Evolutionary conservation across 2,113 vertebrate species (phyloP).

Genomic region (Amazona guildingii): DNA sequence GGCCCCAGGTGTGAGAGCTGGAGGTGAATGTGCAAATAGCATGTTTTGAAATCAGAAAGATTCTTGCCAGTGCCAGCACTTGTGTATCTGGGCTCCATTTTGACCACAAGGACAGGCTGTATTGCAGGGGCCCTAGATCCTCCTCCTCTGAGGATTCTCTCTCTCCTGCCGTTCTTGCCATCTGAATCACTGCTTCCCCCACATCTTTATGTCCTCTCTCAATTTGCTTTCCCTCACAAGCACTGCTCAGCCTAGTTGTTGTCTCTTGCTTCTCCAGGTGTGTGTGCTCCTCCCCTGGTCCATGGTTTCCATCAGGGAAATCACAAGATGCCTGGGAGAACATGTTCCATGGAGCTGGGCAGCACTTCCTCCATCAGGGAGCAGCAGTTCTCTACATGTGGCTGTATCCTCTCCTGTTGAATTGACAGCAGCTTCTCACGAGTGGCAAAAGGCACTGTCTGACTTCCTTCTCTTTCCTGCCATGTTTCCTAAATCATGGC

Average conservation of each 20-base stretch:
- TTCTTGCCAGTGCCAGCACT: not conserved
- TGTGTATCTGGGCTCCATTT: not conserved
- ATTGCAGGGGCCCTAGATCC: not conserved
- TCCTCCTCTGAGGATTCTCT: not conserved
- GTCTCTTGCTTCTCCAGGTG: not conserved
- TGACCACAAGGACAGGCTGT: fast-evolving
- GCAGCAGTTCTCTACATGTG: not conserved
- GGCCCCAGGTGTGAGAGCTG: not conserved
- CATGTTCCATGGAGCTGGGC: not conserved
- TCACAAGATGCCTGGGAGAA: not conserved
- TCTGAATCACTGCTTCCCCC: not conserved
- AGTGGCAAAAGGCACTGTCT: not conserved
- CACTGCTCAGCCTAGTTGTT: not conserved
- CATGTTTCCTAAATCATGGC: not conserved
- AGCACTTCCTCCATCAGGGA: not conserved
- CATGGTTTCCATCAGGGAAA: not conserved
- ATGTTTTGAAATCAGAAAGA: not conserved
- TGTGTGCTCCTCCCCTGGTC: not conserved
- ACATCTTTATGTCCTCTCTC: not conserved
- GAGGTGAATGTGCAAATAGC: not conserved
- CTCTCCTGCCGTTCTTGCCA: not conserved
- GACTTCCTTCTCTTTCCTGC: not conserved
- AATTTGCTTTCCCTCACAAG: not conserved
- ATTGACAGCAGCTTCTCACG: not conserved
- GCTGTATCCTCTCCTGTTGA: not conserved